phyloP scores from a whole-genome alignment of 2,888 invertebrate genomes.

The Melinopterus prodromus region DNA sequence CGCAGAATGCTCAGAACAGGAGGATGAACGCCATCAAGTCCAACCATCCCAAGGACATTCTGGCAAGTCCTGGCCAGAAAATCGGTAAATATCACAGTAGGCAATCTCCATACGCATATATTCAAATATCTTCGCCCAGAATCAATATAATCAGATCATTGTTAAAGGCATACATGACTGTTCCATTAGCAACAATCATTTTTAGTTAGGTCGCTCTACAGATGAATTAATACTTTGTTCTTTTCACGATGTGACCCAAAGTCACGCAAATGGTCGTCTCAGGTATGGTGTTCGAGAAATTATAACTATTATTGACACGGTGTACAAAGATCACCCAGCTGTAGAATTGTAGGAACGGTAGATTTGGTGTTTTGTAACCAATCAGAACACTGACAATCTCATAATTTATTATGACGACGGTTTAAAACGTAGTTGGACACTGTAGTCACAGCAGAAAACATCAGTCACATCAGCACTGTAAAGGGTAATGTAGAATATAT shows the following conservation, averaged over 20 bases:
- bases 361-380: background rate
- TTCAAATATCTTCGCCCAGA: slow-evolving; percentile 37
- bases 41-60: slow-evolving; percentile 83
- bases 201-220: background rate
- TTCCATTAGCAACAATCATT: background rate
- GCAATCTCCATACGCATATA: slow-evolving; percentile 21
- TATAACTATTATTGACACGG: background rate
- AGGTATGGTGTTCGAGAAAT: slow-evolving; percentile 4
- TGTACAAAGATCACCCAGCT: background rate
- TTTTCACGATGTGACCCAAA: background rate
- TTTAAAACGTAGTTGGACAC: slow-evolving; percentile 18
- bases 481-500: background rate
- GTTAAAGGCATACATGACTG: background rate
- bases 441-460: background rate
- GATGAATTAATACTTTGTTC: background rate
- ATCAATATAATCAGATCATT: background rate
- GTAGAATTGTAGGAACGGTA: background rate
- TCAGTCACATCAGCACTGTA: background rate
- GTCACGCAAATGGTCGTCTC: slow-evolving; percentile 24
- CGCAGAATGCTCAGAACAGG: slow-evolving; percentile 71
- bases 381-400: background rate
- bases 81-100: slow-evolving; percentile 68
- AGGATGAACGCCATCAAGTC: slow-evolving; percentile 90
- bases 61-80: slow-evolving; percentile 68
- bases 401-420: background rate